phyloP scores from a whole-genome alignment of 2,797 vertebrate species.

The Sibirionetta formosa region DNA sequence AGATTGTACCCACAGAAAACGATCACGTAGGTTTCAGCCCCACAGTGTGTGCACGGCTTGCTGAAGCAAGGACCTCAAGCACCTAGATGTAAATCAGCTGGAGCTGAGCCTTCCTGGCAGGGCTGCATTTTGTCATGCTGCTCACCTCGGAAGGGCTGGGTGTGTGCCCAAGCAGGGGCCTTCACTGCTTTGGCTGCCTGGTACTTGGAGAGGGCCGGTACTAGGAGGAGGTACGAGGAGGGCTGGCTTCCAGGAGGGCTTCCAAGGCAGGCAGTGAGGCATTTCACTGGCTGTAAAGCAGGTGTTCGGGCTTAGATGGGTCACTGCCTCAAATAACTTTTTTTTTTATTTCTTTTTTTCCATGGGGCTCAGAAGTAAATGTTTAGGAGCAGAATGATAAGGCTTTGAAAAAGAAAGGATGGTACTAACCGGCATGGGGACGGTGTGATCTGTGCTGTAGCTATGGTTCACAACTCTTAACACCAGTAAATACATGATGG shows the following conservation, averaged over 20 bases:
- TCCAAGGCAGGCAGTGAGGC: background rate
- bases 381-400: background rate
- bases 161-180: background rate
- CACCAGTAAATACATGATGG: background rate
- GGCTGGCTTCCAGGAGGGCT: background rate
- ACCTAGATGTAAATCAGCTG: background rate
- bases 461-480: background rate
- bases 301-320: background rate
- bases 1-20: background rate
- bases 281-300: background rate
- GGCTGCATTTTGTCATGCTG: accelerated
- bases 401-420: background rate
- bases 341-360: accelerated
- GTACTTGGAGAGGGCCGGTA: background rate
- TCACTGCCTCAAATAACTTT: background rate
- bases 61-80: background rate
- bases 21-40: background rate
- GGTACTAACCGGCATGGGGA: background rate
- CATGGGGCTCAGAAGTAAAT: background rate
- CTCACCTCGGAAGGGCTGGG: background rate
- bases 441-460: background rate
- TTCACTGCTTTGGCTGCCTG: background rate
- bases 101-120: background rate
- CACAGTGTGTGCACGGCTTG: background rate
- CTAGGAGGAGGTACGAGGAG: background rate